Evolutionary conservation across 2,113 vertebrate species (phyloP).

Genomic region (Dromaius novaehollandiae): DNA sequence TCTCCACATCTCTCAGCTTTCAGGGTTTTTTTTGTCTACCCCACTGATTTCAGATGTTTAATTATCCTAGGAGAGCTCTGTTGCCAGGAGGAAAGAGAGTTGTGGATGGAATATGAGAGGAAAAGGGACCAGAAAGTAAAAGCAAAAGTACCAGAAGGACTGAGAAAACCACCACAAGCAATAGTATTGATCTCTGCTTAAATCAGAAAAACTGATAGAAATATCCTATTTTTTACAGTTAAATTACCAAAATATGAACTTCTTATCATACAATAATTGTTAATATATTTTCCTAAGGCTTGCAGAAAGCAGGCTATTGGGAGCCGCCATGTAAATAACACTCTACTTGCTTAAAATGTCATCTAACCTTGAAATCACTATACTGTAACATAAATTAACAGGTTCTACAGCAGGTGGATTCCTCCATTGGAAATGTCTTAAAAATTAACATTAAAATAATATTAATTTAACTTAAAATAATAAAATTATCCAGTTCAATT

Average conservation of each 20-base stretch:
- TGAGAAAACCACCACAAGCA: not conserved
- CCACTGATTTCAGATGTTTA: not conserved
- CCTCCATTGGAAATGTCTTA: not conserved
- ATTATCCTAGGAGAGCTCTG: not conserved
- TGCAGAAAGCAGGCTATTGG: not conserved
- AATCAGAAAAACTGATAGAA: not conserved
- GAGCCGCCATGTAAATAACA: not conserved
- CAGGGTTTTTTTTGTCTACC: not conserved
- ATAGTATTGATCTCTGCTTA: not conserved
- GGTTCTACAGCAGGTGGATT: not conserved
- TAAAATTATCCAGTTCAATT: not conserved
- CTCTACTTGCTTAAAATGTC: not conserved
- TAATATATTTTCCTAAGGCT: not conserved
- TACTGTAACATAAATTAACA: not conserved
- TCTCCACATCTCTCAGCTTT: not conserved
- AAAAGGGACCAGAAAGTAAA: not conserved
- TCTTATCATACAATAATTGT: not conserved
- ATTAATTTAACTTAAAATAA: conserved; percentile 7
- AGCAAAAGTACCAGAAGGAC: not conserved
- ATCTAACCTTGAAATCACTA: not conserved
- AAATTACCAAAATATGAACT: not conserved
- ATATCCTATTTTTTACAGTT: not conserved
- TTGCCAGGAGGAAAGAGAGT: not conserved
- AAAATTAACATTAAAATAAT: not conserved
- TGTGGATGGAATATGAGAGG: not conserved